These are phyloP conservation scores for Ctenoplectra terminalis DNA, from an alignment of 1,140 invertebrate species.

Conservation along the genomic window DNA sequence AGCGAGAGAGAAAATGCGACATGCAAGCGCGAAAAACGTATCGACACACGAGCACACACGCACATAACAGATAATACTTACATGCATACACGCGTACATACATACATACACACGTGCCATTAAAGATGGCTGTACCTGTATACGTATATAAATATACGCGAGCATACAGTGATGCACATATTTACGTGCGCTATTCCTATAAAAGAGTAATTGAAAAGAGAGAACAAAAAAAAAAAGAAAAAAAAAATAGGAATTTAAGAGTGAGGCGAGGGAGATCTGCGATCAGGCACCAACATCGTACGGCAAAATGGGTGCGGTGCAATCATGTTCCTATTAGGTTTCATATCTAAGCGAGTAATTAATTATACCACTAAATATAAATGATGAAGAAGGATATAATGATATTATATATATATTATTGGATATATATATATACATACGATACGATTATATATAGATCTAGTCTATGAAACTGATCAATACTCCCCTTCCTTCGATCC, in stretches of 20 bases:
- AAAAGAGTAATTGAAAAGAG: constrained; percentile 32
- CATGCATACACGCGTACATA: background rate
- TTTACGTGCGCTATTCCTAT: constrained; percentile 58
- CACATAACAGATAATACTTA: background rate
- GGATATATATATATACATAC: constrained; percentile 80
- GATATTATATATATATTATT: constrained; percentile 81
- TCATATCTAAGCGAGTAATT: constrained; percentile 83
- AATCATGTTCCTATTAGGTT: constrained; percentile 83
- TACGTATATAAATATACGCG: constrained; percentile 60
- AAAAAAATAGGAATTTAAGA: constrained; percentile 35
- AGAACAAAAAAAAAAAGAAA: constrained; percentile 30
- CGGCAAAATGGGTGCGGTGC: constrained; percentile 75
- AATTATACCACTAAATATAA: constrained; percentile 83
- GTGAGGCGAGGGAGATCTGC: constrained; percentile 39
- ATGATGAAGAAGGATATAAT: constrained; percentile 82
- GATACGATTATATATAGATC: constrained; percentile 76
- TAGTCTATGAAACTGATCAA: constrained; percentile 77
- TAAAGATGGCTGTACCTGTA: constrained; percentile 62
- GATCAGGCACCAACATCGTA: constrained; percentile 64
- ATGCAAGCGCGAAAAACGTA: constrained; percentile 42
- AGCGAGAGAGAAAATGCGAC: constrained; percentile 29
- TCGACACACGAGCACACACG: background rate
- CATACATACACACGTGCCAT: constrained; percentile 30
- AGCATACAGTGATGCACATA: constrained; percentile 59
- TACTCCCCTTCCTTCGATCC: constrained; percentile 42